Evolutionary conservation across 2,113 vertebrate genomes (phyloP).

Genomic region (Psittacula cyanocephala): DNA sequence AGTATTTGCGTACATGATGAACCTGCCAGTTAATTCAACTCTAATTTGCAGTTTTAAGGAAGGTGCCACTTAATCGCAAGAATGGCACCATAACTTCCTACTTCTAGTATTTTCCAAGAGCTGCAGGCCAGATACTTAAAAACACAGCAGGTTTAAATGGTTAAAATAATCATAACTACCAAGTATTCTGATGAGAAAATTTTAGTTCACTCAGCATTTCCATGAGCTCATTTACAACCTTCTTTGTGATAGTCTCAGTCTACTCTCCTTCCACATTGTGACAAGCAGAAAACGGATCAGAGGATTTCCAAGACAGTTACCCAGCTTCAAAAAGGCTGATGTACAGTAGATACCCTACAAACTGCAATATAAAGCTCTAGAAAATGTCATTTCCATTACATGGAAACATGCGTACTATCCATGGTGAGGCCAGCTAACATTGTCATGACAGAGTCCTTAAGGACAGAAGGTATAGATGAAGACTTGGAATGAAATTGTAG

Average conservation of each 20-base stretch:
- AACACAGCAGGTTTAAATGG: neutral
- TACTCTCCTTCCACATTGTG: neutral
- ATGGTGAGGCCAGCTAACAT: neutral
- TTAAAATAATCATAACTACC: neutral
- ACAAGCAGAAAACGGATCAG: constrained; percentile 19
- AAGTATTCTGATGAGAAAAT: neutral
- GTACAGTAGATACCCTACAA: neutral
- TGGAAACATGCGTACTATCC: constrained; percentile 6
- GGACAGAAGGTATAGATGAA: neutral
- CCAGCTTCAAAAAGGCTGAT: neutral
- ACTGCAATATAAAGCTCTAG: neutral
- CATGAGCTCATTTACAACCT: neutral
- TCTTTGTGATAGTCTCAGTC: neutral
- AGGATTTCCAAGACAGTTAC: neutral
- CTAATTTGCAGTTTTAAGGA: neutral
- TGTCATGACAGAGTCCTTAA: constrained; percentile 15
- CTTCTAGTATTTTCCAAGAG: neutral
- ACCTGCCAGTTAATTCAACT: constrained; percentile 16
- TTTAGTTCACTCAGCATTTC: neutral
- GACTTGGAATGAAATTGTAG: constrained; percentile 1
- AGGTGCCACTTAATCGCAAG: neutral
- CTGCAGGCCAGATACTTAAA: neutral
- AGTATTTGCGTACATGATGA: neutral
- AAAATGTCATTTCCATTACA: constrained; percentile 22
- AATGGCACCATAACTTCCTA: neutral